Evolutionary conservation across 1,140 invertebrate genomes (phyloP).

Genomic region (Cephus cinctus): DNA sequence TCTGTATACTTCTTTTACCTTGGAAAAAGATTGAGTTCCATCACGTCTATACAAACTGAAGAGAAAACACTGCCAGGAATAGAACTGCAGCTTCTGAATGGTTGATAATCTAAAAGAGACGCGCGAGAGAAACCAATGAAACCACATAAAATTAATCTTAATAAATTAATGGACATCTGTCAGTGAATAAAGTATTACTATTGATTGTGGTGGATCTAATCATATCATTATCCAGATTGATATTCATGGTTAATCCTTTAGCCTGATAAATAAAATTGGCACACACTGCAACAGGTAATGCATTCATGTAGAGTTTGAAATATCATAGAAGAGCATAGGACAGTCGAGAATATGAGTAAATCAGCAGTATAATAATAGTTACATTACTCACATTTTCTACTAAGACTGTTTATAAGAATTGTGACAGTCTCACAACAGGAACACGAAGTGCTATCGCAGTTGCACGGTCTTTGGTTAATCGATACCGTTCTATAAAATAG

Average conservation of each 20-base stretch:
- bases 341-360: not conserved
- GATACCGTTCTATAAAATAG: slow-evolving; percentile 21
- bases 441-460: slow-evolving; percentile 22
- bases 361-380: not conserved
- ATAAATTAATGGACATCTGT: too few species aligned
- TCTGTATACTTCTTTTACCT: slow-evolving; percentile 20
- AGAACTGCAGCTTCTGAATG: slow-evolving; percentile 31
- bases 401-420: slow-evolving; percentile 23
- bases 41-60: slow-evolving; percentile 33
- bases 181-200: slow-evolving; percentile 20
- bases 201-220: slow-evolving; percentile 28
- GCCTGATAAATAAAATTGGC: slow-evolving; percentile 36
- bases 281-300: slow-evolving; percentile 39
- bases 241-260: slow-evolving; percentile 30
- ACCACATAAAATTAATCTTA: not conserved
- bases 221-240: slow-evolving; percentile 28
- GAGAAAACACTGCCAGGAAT: slow-evolving; percentile 43
- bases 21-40: slow-evolving; percentile 31
- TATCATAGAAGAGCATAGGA: too few species aligned
- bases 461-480: slow-evolving; percentile 25
- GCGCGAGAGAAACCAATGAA: not conserved
- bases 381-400: slow-evolving; percentile 30
- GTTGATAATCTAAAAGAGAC: slow-evolving; percentile 28
- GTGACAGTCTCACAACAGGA: slow-evolving; percentile 37
- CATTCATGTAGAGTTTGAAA: slow-evolving; percentile 27